Evolutionary conservation across 2,888 invertebrate species (phyloP).

Genomic region (Prenolepis imparis): DNA sequence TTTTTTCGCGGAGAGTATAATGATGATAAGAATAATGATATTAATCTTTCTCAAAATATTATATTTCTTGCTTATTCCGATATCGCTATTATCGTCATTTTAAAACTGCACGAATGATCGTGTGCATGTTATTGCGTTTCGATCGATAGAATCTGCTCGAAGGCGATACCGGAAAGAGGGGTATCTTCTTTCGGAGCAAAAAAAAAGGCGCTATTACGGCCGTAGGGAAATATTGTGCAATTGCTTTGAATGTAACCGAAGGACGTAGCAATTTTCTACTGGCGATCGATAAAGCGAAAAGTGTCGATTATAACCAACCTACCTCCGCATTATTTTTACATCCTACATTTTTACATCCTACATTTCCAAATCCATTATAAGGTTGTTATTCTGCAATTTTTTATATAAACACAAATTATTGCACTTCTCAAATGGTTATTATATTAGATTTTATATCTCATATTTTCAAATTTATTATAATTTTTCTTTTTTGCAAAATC

Average conservation of each 20-base stretch:
- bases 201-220: constrained; percentile 42
- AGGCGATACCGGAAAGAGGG: background rate
- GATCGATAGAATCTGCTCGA: constrained; percentile 27
- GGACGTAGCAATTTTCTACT: constrained; percentile 35
- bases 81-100: constrained; percentile 16
- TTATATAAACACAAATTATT: background rate
- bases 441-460: background rate
- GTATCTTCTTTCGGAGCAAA: constrained; percentile 29
- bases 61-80: constrained; percentile 28
- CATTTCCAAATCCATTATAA: background rate
- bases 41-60: constrained; percentile 30
- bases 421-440: background rate
- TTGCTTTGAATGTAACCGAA: constrained; percentile 34
- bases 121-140: constrained; percentile 39
- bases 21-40: background rate
- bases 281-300: constrained; percentile 31
- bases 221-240: constrained; percentile 38
- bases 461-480: background rate
- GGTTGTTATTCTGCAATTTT: background rate
- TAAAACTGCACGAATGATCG: constrained; percentile 9
- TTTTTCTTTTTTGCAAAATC: background rate
- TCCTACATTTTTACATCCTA: background rate
- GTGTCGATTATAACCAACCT: constrained; percentile 12
- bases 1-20: background rate
- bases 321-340: background rate